phyloP scores from a whole-genome alignment of 1,140 invertebrate genomes.

The Temnothorax nylanderi region DNA sequence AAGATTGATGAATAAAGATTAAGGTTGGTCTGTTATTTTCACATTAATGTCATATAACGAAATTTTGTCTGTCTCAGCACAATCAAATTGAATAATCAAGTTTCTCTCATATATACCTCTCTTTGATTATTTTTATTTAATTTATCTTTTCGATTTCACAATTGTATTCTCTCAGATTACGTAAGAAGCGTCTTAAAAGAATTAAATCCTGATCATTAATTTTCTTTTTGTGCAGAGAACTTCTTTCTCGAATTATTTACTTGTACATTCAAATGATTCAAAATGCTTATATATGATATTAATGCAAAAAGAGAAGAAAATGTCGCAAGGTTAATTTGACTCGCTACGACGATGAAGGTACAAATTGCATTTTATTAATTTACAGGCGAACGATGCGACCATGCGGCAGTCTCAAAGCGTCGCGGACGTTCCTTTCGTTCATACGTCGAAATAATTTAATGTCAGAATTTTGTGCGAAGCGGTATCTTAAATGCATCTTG shows the following conservation, averaged over 20 bases:
- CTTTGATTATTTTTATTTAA: constrained; percentile 2
- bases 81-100: not conserved
- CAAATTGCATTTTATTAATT: constrained; percentile 68
- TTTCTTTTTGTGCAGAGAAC: not conserved
- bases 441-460: constrained; percentile 70
- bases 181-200: not conserved
- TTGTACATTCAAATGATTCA: not conserved
- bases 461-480: constrained; percentile 19
- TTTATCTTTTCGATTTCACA: not conserved
- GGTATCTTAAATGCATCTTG: constrained; percentile 60
- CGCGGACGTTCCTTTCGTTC: constrained; percentile 66
- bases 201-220: not conserved
- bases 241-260: constrained; percentile 21
- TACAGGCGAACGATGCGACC: constrained; percentile 54
- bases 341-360: constrained; percentile 47
- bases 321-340: constrained; percentile 69
- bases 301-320: constrained; percentile 3
- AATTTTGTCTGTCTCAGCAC: not conserved
- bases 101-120: not conserved
- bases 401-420: constrained; percentile 63
- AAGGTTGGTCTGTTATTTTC: not conserved
- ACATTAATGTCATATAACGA: not conserved
- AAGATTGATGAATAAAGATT: not conserved
- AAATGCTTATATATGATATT: not conserved
- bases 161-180: not conserved